Base-by-base conservation (phyloP, 2,888 invertebrate species). In the Meiosimyza platycephala region DNA sequence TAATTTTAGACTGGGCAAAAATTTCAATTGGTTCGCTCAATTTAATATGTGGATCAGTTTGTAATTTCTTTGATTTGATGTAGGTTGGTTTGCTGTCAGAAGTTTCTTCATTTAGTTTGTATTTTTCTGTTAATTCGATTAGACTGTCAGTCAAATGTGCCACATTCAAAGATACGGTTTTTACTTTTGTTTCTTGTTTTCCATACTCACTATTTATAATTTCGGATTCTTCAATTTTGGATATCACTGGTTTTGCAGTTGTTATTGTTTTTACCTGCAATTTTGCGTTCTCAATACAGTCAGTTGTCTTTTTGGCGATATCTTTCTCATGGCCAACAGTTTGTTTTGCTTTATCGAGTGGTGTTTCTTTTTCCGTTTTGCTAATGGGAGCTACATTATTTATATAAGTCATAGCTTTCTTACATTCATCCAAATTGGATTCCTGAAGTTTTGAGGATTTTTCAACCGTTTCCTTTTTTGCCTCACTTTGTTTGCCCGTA, bases 121-220 rank as follows among this genome's bases (percentile, higher is more conserved):
- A 57, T 9, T 11, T 11, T 47, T 76, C 65, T 0, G 72, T 64
- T 1, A 76, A 60, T 69, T 77, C 78, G 22, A 78, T 52, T 52
- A 78, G 59, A 54, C 76, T 75, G 70, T 79, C 77, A 13, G 72
- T 72, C n/a, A 77, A 59, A 74, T 77, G 76, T 13, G 74, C 72
- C 6, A 72, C 79, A 70, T 78, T 77, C 0, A 78, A 74, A 60
- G 74, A 55, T 65, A 78, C 76, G 9, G 70, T 60, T n/a, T 77
- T 75, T 15, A 64, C 18, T 52, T 16, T 52, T 11, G 16, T 52
- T 62, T 69, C 51, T 3, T 63, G 50, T 18, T 9, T 6, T 9
- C 1, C 33, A 33, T 15, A 2, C 0, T 59, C 6, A 6, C 28
- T 57, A 22, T 18, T 12, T 28, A 15, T 33, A 1, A 15, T 13